Evolutionary conservation across 2,113 vertebrate species (phyloP).

Genomic region (Chloroceryle aenea): DNA sequence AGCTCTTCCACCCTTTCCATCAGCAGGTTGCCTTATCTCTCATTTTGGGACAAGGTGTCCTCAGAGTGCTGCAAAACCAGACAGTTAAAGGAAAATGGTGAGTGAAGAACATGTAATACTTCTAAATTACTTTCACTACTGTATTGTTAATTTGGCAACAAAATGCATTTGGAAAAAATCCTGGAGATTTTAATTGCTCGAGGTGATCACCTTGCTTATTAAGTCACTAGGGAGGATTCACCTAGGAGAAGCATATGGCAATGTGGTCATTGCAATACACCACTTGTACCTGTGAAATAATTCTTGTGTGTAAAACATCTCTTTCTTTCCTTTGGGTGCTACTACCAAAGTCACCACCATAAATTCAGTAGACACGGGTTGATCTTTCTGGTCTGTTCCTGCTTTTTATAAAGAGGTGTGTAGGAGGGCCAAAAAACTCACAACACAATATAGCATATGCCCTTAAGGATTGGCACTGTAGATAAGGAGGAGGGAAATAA

Average conservation of each 20-base stretch:
- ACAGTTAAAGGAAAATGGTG: not conserved
- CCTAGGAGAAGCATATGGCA: not conserved
- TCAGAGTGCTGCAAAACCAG: not conserved
- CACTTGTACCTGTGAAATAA: not conserved
- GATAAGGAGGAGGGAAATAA: not conserved
- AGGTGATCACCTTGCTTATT: not conserved
- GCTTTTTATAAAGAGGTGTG: not conserved
- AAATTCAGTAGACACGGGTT: not conserved
- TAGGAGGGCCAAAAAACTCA: not conserved
- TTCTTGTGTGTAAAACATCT: not conserved
- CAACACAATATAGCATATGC: not conserved
- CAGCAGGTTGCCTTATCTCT: not conserved
- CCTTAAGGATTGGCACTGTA: not conserved
- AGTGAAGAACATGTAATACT: not conserved
- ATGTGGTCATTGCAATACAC: not conserved
- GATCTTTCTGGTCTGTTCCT: not conserved
- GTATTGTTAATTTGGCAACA: not conserved
- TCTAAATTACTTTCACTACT: not conserved
- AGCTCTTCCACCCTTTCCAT: not conserved
- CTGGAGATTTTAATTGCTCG: constrained; percentile 22
- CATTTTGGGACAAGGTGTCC: fast-evolving
- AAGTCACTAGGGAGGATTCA: not conserved
- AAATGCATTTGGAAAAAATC: constrained; percentile 4
- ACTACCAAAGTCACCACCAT: not conserved
- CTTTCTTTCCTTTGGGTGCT: not conserved